A percentile compares a stretch with the other conserved stretches of the same genome.
phyloP scores from a whole-genome alignment of 2,888 invertebrate species.

The Vesta saturnalis region DNA sequence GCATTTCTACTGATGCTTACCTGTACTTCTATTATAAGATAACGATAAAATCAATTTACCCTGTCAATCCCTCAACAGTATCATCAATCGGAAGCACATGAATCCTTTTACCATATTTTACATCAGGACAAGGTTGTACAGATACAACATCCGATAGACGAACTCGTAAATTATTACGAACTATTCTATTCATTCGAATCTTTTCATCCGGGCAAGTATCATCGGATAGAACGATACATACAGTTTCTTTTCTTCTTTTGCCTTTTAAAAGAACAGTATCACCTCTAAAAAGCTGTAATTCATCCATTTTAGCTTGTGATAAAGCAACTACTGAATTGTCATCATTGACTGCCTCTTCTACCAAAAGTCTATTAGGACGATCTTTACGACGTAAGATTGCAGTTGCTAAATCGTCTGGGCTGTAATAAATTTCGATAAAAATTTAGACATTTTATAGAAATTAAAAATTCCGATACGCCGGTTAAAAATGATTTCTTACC shows the following conservation, averaged over 20 bases:
- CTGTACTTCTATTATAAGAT: no score
- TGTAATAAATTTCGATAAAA: conserved; percentile 45
- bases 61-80: conserved; percentile 97
- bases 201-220: conserved; percentile 97
- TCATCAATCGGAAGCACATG: conserved; percentile 99
- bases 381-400: conserved; percentile 98
- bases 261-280: conserved; percentile 98
- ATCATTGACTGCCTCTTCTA: conserved; percentile 98
- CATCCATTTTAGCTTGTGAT: conserved; percentile 99
- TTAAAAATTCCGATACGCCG: conserved; percentile 23
- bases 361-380: conserved; percentile 96
- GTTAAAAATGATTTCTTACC: conserved; percentile 60
- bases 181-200: conserved; percentile 97
- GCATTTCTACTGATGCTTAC: no score
- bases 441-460: no score
- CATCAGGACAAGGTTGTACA: conserved; percentile 93
- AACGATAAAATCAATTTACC: no score
- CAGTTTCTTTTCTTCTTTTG: conserved; percentile 96
- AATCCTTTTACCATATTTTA: conserved; percentile 97
- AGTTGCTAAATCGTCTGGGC: conserved; percentile 89
- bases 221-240: conserved; percentile 97
- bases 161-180: conserved; percentile 94
- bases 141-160: conserved; percentile 96
- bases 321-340: conserved; percentile 98
- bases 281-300: conserved; percentile 95